These are phyloP conservation scores for Cylindroiulus punctatus DNA, from an alignment of 2,888 invertebrate genomes.

Conservation along the genomic window DNA sequence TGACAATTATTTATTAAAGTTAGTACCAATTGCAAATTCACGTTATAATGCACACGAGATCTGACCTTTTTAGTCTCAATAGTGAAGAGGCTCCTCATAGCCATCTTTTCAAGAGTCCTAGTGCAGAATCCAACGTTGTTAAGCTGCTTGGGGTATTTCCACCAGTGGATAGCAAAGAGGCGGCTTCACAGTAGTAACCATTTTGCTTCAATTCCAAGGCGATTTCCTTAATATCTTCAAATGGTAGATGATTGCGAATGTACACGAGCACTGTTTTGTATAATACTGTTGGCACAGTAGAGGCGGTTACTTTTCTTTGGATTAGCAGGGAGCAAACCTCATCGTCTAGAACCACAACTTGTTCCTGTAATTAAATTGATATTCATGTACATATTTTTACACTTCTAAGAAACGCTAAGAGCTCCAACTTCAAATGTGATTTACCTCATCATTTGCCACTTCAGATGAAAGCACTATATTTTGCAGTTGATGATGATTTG, in stretches of 20 bases:
- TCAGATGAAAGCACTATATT: background rate
- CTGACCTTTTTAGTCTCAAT: background rate
- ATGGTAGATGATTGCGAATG: slow-evolving; percentile 5
- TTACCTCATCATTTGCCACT: background rate
- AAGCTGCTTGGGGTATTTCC: slow-evolving; percentile 36
- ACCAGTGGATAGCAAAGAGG: slow-evolving; percentile 50
- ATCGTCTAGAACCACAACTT: slow-evolving; percentile 45
- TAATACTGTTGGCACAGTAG: slow-evolving; percentile 43
- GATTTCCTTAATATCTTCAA: slow-evolving; percentile 1
- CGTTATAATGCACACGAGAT: background rate
- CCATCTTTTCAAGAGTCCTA: slow-evolving; percentile 49
- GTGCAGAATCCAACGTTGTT: slow-evolving; percentile 54
- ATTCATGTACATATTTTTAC: no score
- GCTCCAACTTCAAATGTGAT: background rate
- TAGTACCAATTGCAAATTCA: background rate
- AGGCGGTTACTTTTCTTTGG: background rate
- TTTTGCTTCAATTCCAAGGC: slow-evolving; percentile 12
- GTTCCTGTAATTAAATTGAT: background rate
- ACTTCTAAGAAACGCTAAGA: no score
- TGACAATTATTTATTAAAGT: background rate
- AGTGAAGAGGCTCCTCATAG: background rate
- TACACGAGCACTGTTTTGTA: slow-evolving; percentile 50
- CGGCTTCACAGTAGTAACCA: slow-evolving; percentile 56
- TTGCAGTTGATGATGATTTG: slow-evolving; percentile 27
- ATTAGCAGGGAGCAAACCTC: slow-evolving; percentile 54